Percentiles rank a stretch among this genome's conserved stretches.
These are phyloP conservation scores for Nemotelus pantherinus DNA, from an alignment of 2,888 invertebrate species.

Conservation along the genomic window DNA sequence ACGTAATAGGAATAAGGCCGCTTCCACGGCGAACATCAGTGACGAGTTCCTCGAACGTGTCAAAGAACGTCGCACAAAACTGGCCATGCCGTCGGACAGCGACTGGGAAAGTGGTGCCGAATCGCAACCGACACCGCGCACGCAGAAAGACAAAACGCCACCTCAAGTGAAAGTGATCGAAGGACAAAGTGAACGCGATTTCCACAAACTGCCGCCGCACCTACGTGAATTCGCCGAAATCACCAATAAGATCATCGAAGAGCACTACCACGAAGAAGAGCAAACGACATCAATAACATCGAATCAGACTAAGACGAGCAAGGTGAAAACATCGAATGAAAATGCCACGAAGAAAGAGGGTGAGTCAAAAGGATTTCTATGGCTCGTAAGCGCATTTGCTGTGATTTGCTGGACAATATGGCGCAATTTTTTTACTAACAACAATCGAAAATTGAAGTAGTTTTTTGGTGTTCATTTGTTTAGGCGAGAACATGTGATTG, in stretches of 20 bases:
- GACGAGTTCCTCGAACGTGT: constrained; percentile 83
- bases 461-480: constrained; percentile 3
- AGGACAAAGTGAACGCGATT: constrained; percentile 70
- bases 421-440: constrained; percentile 54
- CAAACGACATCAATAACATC: constrained; percentile 52
- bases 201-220: constrained; percentile 77
- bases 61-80: constrained; percentile 75
- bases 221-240: constrained; percentile 80
- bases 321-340: constrained; percentile 58
- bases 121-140: constrained; percentile 64
- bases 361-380: constrained; percentile 66
- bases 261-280: constrained; percentile 54
- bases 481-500: not conserved
- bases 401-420: constrained; percentile 60
- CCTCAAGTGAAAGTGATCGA: constrained; percentile 72
- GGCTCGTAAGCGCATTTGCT: constrained; percentile 60
- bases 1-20: constrained; percentile 47
- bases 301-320: constrained; percentile 57
- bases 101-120: constrained; percentile 72
- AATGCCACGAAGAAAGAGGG: constrained; percentile 63
- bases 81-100: constrained; percentile 73
- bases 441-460: constrained; percentile 41
- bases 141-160: constrained; percentile 55
- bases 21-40: constrained; percentile 67
- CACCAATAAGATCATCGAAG: constrained; percentile 58